Percentiles rank a stretch among this genome's conserved stretches.
phyloP scores from a whole-genome alignment of 2,888 invertebrate genomes.

The Herminia tarsipennalis region DNA sequence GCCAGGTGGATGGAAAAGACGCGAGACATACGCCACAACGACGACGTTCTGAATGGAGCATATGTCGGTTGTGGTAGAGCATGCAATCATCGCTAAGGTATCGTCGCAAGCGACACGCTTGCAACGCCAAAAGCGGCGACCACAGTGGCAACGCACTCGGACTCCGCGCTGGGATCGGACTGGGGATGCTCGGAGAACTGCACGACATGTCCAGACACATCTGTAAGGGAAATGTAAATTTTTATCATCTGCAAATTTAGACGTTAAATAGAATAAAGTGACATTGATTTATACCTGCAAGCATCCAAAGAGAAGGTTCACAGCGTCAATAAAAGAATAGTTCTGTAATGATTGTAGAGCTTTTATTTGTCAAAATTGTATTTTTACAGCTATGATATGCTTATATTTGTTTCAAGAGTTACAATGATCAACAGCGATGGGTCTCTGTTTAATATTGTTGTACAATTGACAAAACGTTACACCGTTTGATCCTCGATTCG shows the following conservation, averaged over 20 bases:
- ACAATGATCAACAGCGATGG: slow-evolving; percentile 86
- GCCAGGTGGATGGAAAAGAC: slow-evolving; percentile 94
- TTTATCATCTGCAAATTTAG: background rate
- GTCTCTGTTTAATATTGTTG: slow-evolving; percentile 70
- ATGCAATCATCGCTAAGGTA: slow-evolving; percentile 83
- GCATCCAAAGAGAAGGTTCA: slow-evolving; percentile 11
- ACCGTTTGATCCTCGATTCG: slow-evolving; percentile 71
- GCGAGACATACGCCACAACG: slow-evolving; percentile 94
- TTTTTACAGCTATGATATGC: slow-evolving; percentile 97
- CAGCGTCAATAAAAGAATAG: slow-evolving; percentile 58
- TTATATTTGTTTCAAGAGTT: slow-evolving; percentile 91
- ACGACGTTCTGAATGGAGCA: slow-evolving; percentile 76
- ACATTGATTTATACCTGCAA: slow-evolving; percentile 26
- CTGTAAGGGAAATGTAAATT: slow-evolving; percentile 54
- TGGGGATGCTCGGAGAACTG: slow-evolving; percentile 61
- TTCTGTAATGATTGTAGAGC: slow-evolving; percentile 86
- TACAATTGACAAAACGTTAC: slow-evolving; percentile 81
- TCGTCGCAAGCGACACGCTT: slow-evolving; percentile 78
- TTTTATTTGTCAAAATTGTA: slow-evolving; percentile 93
- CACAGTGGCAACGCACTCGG: slow-evolving; percentile 73
- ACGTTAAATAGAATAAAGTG: background rate
- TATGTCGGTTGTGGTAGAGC: slow-evolving; percentile 72
- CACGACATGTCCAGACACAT: slow-evolving; percentile 80
- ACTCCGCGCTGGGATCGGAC: slow-evolving; percentile 68
- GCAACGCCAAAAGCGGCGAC: slow-evolving; percentile 79